phyloP scores from a whole-genome alignment of 2,888 invertebrate genomes.

The Dysmachus trigonus region DNA sequence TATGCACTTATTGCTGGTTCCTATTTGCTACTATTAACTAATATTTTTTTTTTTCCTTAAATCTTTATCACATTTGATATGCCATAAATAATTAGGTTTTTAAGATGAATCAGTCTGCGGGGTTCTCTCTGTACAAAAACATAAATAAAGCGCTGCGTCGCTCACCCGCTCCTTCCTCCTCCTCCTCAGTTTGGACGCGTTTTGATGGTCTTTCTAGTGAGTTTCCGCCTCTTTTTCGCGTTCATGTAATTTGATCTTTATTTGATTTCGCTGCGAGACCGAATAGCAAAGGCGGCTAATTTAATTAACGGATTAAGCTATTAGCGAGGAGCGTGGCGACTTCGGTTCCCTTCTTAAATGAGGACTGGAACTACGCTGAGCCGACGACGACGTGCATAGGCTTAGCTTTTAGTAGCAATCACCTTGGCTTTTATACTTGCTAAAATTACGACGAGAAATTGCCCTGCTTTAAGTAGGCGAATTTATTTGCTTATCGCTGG shows the following conservation, averaged over 20 bases:
- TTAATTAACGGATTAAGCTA: constrained; percentile 32
- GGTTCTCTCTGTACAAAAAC: constrained; percentile 13
- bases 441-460: not conserved
- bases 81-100: constrained; percentile 47
- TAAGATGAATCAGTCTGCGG: constrained; percentile 43
- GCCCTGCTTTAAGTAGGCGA: not conserved
- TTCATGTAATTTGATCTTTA: constrained; percentile 54
- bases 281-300: constrained; percentile 23
- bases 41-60: constrained; percentile 23
- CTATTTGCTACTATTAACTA: constrained; percentile 33
- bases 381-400: not conserved
- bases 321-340: not conserved
- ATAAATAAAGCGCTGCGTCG: not conserved
- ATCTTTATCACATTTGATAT: constrained; percentile 48
- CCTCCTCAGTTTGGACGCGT: constrained; percentile 16
- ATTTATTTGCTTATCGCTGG: not conserved
- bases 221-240: constrained; percentile 48
- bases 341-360: not conserved
- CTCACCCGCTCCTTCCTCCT: not conserved
- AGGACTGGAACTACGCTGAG: not conserved
- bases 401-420: constrained; percentile 8
- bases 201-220: constrained; percentile 19
- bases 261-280: constrained; percentile 49
- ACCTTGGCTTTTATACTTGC: not conserved
- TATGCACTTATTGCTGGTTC: not conserved